Conservation (phyloP, 2,888 invertebrate genomes). For the Punctoribates punctum region DNA sequence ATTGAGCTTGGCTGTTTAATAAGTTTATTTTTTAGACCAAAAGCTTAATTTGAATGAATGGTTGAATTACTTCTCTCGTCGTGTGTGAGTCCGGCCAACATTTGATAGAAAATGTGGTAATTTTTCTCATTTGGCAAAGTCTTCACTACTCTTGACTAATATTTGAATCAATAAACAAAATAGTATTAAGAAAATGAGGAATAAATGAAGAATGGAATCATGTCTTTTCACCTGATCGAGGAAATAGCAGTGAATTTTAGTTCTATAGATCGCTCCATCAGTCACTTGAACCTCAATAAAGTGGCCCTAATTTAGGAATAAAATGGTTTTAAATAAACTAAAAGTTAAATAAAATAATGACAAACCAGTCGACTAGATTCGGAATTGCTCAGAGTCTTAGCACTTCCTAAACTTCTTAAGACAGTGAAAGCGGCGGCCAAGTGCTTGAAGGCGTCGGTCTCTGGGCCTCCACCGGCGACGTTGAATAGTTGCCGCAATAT, state of each 20-base stretch:
- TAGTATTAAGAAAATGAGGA: slow-evolving; percentile 28
- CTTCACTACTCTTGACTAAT: slow-evolving; percentile 79
- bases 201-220: slow-evolving; percentile 38
- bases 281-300: slow-evolving; percentile 95
- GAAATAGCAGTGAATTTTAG: slow-evolving; percentile 94
- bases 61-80: slow-evolving; percentile 72
- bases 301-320: slow-evolving; percentile 66
- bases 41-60: too few relatives aligned
- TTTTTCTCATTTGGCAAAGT: slow-evolving; percentile 84
- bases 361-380: slow-evolving; percentile 88
- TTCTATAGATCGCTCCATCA: slow-evolving; percentile 86
- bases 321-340: too few relatives aligned
- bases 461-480: slow-evolving; percentile 87
- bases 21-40: too few relatives aligned
- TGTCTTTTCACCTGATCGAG: slow-evolving; percentile 67
- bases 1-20: slow-evolving; percentile 71
- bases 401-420: slow-evolving; percentile 81
- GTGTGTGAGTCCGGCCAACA: slow-evolving; percentile 78
- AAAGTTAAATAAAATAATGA: too few relatives aligned
- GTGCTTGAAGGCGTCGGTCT: slow-evolving; percentile 94
- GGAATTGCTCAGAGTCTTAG: slow-evolving; percentile 82
- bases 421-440: slow-evolving; percentile 92
- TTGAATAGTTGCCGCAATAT: slow-evolving; percentile 84
- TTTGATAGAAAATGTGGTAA: slow-evolving; percentile 95
- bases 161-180: slow-evolving; percentile 6